phyloP scores from a whole-genome alignment of 2,113 vertebrate genomes.

The Galemys pyrenaicus region DNA sequence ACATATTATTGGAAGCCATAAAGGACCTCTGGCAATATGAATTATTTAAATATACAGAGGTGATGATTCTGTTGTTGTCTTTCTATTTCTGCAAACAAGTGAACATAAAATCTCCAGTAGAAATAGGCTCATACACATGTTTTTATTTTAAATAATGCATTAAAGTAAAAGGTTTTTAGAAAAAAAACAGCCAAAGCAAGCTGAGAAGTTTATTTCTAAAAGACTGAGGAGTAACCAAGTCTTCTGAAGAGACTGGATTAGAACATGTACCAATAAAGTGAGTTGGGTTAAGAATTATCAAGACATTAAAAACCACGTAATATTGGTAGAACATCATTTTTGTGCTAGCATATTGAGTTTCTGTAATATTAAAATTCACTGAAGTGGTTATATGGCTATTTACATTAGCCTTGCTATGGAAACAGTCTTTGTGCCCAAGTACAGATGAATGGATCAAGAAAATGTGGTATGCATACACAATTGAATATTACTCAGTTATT shows the following conservation, averaged over 20 bases:
- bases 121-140: not conserved
- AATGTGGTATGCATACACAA: too few relatives aligned
- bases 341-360: not conserved
- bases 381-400: too few relatives aligned
- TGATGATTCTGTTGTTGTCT: not conserved
- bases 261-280: not conserved
- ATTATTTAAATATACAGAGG: conserved; percentile 46
- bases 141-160: conserved; percentile 62
- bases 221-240: not conserved
- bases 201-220: conserved; percentile 25
- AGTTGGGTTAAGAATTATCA: not conserved
- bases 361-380: not conserved
- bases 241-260: not conserved
- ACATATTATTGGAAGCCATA: not conserved
- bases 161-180: not conserved
- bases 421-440: too few relatives aligned
- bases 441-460: too few relatives aligned
- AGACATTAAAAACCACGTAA: not conserved
- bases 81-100: conserved; percentile 53
- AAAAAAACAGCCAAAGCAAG: conserved; percentile 39
- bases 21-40: not conserved
- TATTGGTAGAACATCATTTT: not conserved
- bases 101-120: conserved; percentile 10
- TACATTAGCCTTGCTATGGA: too few relatives aligned
- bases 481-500: too few relatives aligned